These are phyloP conservation scores for Myrmophylax atrothorax DNA, from an alignment of 2,113 vertebrate species.

Conservation along the genomic window DNA sequence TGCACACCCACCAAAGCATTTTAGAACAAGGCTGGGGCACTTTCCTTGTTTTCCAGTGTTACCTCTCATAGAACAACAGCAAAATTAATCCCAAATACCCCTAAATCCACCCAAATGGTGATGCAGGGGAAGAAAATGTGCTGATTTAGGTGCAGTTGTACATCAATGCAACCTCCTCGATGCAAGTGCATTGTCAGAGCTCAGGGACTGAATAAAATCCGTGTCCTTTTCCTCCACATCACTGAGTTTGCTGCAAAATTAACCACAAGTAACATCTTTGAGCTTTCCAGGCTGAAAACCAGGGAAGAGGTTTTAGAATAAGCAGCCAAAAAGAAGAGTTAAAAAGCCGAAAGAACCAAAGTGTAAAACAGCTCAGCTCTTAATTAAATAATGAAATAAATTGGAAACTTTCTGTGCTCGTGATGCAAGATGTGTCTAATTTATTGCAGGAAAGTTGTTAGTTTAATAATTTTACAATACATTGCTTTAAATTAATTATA, in stretches of 20 bases:
- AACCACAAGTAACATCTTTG: neutral
- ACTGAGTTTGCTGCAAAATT: conserved; percentile 31
- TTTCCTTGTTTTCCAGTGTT: neutral
- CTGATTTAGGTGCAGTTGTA: neutral
- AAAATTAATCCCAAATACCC: neutral
- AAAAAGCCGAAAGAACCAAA: neutral
- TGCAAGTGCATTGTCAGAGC: neutral
- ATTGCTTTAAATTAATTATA: too few species aligned
- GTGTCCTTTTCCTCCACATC: conserved; percentile 22
- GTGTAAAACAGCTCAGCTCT: neutral
- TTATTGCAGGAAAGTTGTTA: too few species aligned
- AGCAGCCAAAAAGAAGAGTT: too few species aligned
- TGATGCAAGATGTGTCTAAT: too few species aligned
- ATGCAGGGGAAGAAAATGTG: neutral
- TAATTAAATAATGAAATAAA: too few species aligned
- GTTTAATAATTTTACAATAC: too few species aligned
- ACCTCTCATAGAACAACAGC: neutral
- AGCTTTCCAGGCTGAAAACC: neutral
- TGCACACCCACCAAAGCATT: neutral
- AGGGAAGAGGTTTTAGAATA: neutral
- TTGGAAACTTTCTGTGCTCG: too few species aligned
- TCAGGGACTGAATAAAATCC: conserved; percentile 38
- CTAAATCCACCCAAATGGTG: neutral
- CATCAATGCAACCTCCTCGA: neutral
- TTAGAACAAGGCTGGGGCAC: neutral